Evolutionary conservation across 1,140 invertebrate species (phyloP), one percentile per base, ranked within the genome.

Genomic region (Neodiprion virginianus): DNA sequence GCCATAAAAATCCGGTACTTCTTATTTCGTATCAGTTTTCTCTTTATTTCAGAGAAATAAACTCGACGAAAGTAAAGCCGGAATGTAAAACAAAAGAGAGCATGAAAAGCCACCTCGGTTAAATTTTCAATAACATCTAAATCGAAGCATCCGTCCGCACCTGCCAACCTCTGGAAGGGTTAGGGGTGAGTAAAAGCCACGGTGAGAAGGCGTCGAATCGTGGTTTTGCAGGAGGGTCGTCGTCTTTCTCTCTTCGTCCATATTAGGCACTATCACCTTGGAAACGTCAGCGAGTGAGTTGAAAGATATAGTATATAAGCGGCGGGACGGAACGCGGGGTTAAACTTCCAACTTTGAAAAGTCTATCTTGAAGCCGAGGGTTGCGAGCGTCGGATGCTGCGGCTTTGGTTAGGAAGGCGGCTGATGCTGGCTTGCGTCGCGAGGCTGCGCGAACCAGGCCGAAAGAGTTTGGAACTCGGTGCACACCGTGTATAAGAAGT

Each of bases 331-430:
- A 61, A 61, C 53, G 8, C 53, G 53, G 8, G 53, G 53, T 61
- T 61, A 61, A 61, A 61, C 53, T 61, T 61, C 53, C 53, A 61
- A 61, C 53, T 61, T 61, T 61, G 4, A 61, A 61, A 61, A 61
- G 53, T 61, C 53, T 61, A 61, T 61, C 53, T 61, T 61, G 53
- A 61, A 40, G 53, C 53, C 53, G 8, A 61, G 53, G 11, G 53
- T 61, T 17, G 53, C 53, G 53, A 61, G n/a, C n/a, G 53, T n/a
- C 28, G 28, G 28, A 40, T 40, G 28, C 28, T 40, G 28, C 28
- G 28, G 28, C 28, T 40, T 40, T 40, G 28, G 28, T 40, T 40
- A 40, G 28, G 28, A 40, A 40, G 28, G 53, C 53, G 8, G 53
- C n/a, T 61, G n/a, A 61, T 61, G n/a, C 53, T 17, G 11, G 11